A percentile compares a stretch with the other conserved stretches of the same genome.
Evolutionary conservation across 2,797 vertebrate genomes (phyloP).

Genomic region (Austrolebias charrua): DNA sequence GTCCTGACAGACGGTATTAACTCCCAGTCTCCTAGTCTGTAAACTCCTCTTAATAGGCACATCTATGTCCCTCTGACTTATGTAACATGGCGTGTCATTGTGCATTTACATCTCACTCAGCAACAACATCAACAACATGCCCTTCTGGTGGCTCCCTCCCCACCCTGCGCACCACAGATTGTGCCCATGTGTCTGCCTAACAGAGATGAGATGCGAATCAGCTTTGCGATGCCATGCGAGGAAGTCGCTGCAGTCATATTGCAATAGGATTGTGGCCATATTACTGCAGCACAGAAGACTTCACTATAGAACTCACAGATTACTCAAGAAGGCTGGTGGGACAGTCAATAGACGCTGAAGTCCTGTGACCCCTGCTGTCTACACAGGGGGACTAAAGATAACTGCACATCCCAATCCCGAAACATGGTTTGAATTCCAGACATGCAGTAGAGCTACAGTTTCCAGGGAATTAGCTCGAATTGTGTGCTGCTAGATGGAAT

Average conservation of each 20-base stretch:
- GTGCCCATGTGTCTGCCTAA: conserved; percentile 3
- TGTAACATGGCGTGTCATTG: conserved; percentile 56
- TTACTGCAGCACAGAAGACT: conserved; percentile 63
- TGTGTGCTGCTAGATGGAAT: conserved; percentile 36
- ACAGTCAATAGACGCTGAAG: conserved; percentile 38
- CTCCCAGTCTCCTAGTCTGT: conserved; percentile 53
- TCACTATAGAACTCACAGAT: conserved; percentile 44
- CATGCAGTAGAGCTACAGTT: conserved; percentile 18
- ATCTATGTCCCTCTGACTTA: conserved; percentile 66
- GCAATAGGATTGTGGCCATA: conserved; percentile 43
- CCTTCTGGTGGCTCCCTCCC: conserved; percentile 19
- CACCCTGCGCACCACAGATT: conserved; percentile 6
- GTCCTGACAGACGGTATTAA: conserved; percentile 53
- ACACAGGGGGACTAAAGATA: conserved; percentile 57
- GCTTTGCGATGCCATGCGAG: conserved; percentile 24
- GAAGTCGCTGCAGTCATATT: conserved; percentile 31
- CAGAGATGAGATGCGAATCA: conserved; percentile 30
- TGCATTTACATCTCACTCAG: conserved; percentile 55
- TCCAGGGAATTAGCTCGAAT: conserved; percentile 32
- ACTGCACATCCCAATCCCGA: conserved; percentile 26
- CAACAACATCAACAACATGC: conserved; percentile 45
- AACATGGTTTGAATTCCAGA: conserved; percentile 35
- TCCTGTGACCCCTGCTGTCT: conserved; percentile 69
- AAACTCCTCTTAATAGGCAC: conserved; percentile 60
- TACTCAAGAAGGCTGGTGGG: conserved; percentile 47